Base-by-base conservation (phyloP, 2,113 vertebrate species). In the Peromyscus leucopus region DNA sequence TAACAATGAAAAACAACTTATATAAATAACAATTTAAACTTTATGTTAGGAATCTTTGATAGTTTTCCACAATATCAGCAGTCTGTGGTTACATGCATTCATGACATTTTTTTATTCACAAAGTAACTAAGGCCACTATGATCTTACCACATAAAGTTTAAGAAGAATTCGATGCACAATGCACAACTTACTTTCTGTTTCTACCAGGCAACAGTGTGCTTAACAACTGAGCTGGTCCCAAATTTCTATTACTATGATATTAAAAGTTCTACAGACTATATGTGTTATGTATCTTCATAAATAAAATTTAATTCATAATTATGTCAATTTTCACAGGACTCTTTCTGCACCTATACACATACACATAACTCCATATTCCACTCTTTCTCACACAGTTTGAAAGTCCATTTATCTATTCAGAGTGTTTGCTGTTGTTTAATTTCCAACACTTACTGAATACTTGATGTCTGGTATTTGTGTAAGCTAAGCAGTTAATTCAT, bases 1-100 rank as follows among this genome's bases (percentile, higher is more conserved):
- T 83, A 67, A 94, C 80, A 96, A 92, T 39, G 36, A 90, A 96
- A 92, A 74, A 69, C 24, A 51, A 59, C 51, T 39, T 76, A 94
- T 16, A 3, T 92, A 74, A 89, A 65, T 26, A 89, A 76, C 4
- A 57, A 72, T 21, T 82, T 13, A 57, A 59, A 24, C 42, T 65
- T 84, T 55, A 51, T 51, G 5, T 26, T n/a, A 42, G n/a, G 74
- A 76, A 39, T 22, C 55, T 63, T 39, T 90, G 55, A 33, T 46
- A 36, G 59, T 72, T 90, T 36, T n/a, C 1, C 51, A 75, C 15
- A 48, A 42, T 26, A 71, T 46, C 26, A n/a, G 24, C 26, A 51
- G 17, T 10, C 10, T 48, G 33, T 61, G 59, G 75, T 42, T 74
- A 31, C 39, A 51, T 36, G 15, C 61, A 33, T 59, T 75, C 33